phyloP scores from a whole-genome alignment of 2,797 vertebrate species.

The Corythornis leucogaster region DNA sequence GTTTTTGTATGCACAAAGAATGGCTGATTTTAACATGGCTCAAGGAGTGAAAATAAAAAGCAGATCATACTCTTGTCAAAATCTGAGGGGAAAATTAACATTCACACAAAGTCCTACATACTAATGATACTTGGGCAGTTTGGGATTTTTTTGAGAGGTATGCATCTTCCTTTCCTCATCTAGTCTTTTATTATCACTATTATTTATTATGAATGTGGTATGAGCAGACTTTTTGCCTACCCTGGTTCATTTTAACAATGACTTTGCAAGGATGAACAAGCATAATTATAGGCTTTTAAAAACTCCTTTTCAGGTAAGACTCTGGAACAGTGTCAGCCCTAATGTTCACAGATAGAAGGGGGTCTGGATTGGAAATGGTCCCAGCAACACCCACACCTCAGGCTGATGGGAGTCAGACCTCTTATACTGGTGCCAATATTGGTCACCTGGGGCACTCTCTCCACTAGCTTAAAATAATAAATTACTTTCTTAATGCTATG shows the following conservation, averaged over 20 bases:
- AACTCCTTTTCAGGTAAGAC: conserved; percentile 5
- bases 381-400: neutral
- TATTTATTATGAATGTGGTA: neutral
- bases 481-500: neutral
- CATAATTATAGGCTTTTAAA: conserved; percentile 34
- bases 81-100: neutral
- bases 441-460: neutral
- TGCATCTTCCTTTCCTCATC: neutral
- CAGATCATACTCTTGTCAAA: neutral
- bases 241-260: neutral
- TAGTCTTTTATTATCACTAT: neutral
- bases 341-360: neutral
- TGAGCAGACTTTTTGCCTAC: neutral
- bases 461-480: neutral
- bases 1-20: neutral
- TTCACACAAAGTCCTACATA: neutral
- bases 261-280: conserved; percentile 28
- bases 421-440: neutral
- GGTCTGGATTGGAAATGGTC: neutral
- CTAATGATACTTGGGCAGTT: neutral
- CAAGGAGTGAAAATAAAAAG: neutral
- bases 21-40: neutral
- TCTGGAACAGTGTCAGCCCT: conserved; percentile 4
- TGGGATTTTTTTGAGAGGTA: neutral
- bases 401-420: conserved; percentile 27